Base-by-base conservation (phyloP, 1,140 invertebrate genomes). In the Trissolcus basalis region DNA sequence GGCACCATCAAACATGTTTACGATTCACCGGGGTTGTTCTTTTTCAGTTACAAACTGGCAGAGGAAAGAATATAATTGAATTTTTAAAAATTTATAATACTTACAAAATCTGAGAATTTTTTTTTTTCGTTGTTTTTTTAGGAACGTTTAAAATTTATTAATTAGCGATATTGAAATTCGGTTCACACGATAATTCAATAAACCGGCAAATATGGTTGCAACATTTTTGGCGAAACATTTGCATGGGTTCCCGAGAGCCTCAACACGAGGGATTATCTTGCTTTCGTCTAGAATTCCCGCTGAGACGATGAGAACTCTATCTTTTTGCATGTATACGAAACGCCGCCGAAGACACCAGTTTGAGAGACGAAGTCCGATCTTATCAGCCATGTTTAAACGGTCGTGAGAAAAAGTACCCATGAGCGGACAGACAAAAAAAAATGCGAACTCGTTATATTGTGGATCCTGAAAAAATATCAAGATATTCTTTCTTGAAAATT, bases 251-350 rank as follows among this genome's bases (percentile, higher is more conserved):
- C 19, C 12, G 45, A 68, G 19, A 27, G 60, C 73, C 54, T 54
- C 75, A 79, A 79, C 56, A 67, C 63, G 58, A 55, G 41, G 58
- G 60, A 78, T 73, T 70, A 69, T 73, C 64, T 64, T 51, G 55
- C 65, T 71, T 60, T 80, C 64, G 68, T 76, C 63, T 74, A 74
- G 65, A 75, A 75, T 75, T 70, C 72, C 74, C 44, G 74, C 69
- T 75, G 71, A 76, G 67, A 71, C 65, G 78, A 77, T 82, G 80
- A 81, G 78, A 79, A 81, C 78, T 82, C 80, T 79, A 81, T 82
- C 78, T 75, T 76, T 80, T 74, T 60, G 56, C 65, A 72, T 77
- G 61, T 73, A 27, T 27, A 63, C 54, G 54, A 75, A 80, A 78
- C 71, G 59, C 74, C 72, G 77, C 45, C 50, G 58, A 59, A 77